These are phyloP conservation scores for Poeciliopsis infans DNA, from an alignment of 2,797 vertebrate species.

Conservation along the genomic window DNA sequence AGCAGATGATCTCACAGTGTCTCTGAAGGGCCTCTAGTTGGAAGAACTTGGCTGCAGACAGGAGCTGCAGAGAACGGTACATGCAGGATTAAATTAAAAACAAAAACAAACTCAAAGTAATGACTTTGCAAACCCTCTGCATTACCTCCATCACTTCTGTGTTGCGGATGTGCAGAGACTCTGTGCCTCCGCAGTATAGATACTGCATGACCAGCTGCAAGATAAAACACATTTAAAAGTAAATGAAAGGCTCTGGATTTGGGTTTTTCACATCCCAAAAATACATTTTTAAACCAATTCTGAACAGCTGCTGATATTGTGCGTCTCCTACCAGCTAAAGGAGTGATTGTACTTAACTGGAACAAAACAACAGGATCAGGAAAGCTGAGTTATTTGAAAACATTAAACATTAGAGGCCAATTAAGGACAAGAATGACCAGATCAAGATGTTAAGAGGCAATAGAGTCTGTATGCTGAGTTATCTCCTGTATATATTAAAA, in stretches of 20 bases:
- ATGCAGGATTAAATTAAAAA: constrained; percentile 40
- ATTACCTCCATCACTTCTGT: constrained; percentile 98
- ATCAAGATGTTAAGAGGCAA: too few species aligned
- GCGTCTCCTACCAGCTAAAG: too few species aligned
- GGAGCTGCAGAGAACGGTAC: constrained; percentile 82
- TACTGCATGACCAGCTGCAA: constrained; percentile 99
- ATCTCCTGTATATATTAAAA: too few species aligned
- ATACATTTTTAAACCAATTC: too few species aligned
- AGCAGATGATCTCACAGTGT: constrained; percentile 99
- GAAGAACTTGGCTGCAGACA: constrained; percentile 99
- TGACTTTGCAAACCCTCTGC: constrained; percentile 12
- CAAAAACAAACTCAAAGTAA: constrained; percentile 6
- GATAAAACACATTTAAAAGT: constrained; percentile 41
- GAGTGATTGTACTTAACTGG: too few species aligned
- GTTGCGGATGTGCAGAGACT: constrained; percentile 96
- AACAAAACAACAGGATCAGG: too few species aligned
- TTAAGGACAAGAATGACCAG: too few species aligned
- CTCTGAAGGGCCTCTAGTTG: constrained; percentile 98
- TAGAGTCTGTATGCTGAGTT: too few species aligned
- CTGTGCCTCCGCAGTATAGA: constrained; percentile 95
- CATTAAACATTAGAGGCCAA: too few species aligned
- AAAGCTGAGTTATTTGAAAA: too few species aligned
- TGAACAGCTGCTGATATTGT: too few species aligned
- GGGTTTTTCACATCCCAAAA: too few species aligned
- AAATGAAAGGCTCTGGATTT: background rate